Percentiles rank a stretch among this genome's conserved stretches.
Evolutionary conservation across 1,140 invertebrate genomes (phyloP).

Genomic region (Trichoplusia ni): DNA sequence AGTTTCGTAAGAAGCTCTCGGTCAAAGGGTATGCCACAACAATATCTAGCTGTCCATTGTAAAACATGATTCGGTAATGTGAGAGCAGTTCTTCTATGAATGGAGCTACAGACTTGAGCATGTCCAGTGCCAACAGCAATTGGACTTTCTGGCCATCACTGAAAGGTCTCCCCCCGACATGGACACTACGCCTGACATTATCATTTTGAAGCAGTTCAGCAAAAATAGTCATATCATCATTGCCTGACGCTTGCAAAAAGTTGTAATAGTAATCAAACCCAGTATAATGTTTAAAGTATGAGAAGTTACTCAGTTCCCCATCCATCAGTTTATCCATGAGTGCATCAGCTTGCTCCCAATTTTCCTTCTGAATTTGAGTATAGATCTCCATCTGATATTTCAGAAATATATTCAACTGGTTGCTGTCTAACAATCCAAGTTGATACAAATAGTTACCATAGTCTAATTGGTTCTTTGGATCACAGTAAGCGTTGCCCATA

Average conservation of each 20-base stretch:
- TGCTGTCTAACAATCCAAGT: constrained; percentile 84
- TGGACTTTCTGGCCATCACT: constrained; percentile 75
- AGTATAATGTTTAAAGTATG: constrained; percentile 89
- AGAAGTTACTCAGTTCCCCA: constrained; percentile 83
- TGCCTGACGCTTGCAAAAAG: constrained; percentile 83
- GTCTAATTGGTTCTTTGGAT: constrained; percentile 84
- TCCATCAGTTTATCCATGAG: constrained; percentile 86
- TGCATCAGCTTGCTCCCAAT: constrained; percentile 84
- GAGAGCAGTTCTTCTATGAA: constrained; percentile 53
- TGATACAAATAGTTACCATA: constrained; percentile 86
- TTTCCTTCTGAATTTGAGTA: constrained; percentile 82
- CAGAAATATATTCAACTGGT: constrained; percentile 82
- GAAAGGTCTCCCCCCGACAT: constrained; percentile 90
- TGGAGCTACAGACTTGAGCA: constrained; percentile 63
- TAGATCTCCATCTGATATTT: constrained; percentile 81
- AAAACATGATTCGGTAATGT: constrained; percentile 86
- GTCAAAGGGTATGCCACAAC: constrained; percentile 91
- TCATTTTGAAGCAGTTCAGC: constrained; percentile 82
- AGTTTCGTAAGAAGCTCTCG: constrained; percentile 84
- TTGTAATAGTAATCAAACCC: constrained; percentile 91
- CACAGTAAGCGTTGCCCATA: constrained; percentile 86
- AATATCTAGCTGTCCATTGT: constrained; percentile 92
- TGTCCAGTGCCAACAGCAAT: constrained; percentile 54
- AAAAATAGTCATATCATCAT: constrained; percentile 62
- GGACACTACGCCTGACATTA: constrained; percentile 86